Percentiles rank a stretch among this genome's conserved stretches.
Conservation (phyloP, 1,140 invertebrate species). For the Branchinecta lindahli region DNA sequence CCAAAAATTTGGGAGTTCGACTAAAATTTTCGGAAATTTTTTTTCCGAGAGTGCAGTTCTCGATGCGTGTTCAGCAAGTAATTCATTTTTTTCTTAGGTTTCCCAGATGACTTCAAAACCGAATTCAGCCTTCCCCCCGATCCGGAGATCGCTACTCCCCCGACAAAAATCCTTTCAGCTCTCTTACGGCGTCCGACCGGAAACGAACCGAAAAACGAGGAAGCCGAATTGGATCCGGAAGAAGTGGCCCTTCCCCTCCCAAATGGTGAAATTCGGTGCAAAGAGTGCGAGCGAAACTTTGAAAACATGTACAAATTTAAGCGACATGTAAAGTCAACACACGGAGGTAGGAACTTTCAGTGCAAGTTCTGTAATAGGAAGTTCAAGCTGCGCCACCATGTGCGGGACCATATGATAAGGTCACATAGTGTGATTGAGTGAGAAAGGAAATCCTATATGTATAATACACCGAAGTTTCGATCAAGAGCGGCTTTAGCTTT, state of each 20-base stretch:
- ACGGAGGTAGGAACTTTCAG: slow-evolving; percentile 2
- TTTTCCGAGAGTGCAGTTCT: no score
- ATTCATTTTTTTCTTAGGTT: no score
- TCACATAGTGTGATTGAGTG: slow-evolving; percentile 10
- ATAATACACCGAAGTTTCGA: no score
- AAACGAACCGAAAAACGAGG: background rate
- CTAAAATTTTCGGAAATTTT: no score
- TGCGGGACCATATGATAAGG: background rate
- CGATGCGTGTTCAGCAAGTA: no score
- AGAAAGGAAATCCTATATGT: background rate
- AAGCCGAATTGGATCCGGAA: background rate
- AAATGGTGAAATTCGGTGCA: background rate
- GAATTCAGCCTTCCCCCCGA: no score
- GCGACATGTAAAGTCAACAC: background rate
- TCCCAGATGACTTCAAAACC: no score
- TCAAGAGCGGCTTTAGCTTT: no score
- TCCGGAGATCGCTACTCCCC: background rate
- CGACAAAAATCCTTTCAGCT: background rate
- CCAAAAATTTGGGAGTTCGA: no score
- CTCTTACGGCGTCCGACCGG: background rate
- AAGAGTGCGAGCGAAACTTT: background rate
- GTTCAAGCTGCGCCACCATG: background rate
- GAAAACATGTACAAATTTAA: slow-evolving; percentile 2
- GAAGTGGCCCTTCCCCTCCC: background rate
- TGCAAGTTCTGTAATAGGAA: slow-evolving; percentile 4